Percentiles rank a stretch among this genome's conserved stretches.
Conservation (phyloP, 2,888 invertebrate species). For the Trachelus tabidus region DNA sequence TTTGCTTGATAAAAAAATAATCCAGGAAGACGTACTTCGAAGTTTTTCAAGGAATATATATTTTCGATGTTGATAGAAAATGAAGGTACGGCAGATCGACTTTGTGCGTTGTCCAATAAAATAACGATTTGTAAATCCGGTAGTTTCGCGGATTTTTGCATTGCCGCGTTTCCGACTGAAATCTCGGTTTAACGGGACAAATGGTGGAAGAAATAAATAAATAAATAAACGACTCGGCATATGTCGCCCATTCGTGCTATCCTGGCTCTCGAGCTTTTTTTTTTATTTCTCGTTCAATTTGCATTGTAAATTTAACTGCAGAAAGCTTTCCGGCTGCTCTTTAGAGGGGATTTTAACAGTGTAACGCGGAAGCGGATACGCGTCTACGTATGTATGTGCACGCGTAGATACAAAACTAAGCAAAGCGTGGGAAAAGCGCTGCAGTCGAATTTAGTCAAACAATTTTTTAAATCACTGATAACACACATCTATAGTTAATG, state of each 20-base stretch:
- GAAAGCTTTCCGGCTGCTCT: constrained; percentile 45
- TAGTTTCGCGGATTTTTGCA: constrained; percentile 39
- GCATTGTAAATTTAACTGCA: constrained; percentile 56
- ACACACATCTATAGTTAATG: neutral
- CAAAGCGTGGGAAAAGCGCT: neutral
- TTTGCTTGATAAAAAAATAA: neutral
- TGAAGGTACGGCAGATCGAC: neutral
- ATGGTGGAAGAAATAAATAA: constrained; percentile 21
- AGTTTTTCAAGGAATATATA: neutral
- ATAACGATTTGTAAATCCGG: constrained; percentile 10
- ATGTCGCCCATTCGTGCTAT: constrained; percentile 43
- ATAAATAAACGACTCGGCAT: constrained; percentile 33
- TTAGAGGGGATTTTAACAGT: constrained; percentile 43
- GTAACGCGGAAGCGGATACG: constrained; percentile 24
- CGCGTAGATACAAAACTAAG: neutral
- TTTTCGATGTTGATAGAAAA: neutral
- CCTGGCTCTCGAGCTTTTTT: constrained; percentile 40
- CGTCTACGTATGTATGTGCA: neutral
- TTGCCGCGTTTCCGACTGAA: constrained; percentile 41
- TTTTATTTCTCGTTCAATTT: constrained; percentile 46
- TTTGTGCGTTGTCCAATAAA: neutral
- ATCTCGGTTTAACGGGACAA: constrained; percentile 28
- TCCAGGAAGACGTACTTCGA: neutral
- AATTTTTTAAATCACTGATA: neutral
- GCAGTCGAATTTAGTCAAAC: neutral